Conservation (phyloP, 2,113 vertebrate genomes). For the Syngnathoides biaculeatus region DNA sequence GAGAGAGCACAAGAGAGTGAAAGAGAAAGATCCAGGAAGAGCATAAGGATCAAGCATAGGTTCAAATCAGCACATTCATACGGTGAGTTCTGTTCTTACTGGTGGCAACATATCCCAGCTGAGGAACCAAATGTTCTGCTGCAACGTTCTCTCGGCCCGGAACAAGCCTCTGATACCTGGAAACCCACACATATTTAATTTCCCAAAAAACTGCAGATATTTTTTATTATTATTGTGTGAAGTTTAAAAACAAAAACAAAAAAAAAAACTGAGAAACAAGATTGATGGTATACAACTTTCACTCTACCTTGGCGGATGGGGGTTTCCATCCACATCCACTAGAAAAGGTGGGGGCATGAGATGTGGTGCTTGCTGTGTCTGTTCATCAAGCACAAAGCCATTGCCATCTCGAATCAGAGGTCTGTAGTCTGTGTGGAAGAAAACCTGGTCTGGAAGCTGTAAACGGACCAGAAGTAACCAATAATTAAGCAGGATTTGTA, state of each 20-base stretch:
- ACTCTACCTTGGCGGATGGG: slow-evolving; percentile 84
- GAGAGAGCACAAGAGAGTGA: neutral
- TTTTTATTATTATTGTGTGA: neutral
- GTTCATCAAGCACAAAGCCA: slow-evolving; percentile 93
- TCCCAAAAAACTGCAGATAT: neutral
- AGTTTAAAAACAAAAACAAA: neutral
- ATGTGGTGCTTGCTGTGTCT: slow-evolving; percentile 96
- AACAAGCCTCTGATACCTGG: slow-evolving; percentile 86
- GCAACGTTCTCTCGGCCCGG: slow-evolving; percentile 91
- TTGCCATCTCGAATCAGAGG: slow-evolving; percentile 91
- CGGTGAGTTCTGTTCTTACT: slow-evolving; percentile 71
- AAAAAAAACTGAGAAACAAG: neutral
- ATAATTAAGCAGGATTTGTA: neutral
- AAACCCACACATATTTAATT: neutral
- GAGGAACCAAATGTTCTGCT: slow-evolving; percentile 91
- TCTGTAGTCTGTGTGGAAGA: slow-evolving; percentile 97
- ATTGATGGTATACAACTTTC: neutral
- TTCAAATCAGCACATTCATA: neutral
- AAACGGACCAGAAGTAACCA: neutral
- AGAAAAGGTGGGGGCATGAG: slow-evolving; percentile 98
- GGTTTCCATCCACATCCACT: slow-evolving; percentile 96
- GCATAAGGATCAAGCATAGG: neutral
- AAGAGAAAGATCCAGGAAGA: neutral
- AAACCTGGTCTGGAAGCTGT: slow-evolving; percentile 98
- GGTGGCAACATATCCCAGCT: slow-evolving; percentile 93